Evolutionary conservation across 1,140 invertebrate genomes (phyloP).

Genomic region (Lethrus apterus): DNA sequence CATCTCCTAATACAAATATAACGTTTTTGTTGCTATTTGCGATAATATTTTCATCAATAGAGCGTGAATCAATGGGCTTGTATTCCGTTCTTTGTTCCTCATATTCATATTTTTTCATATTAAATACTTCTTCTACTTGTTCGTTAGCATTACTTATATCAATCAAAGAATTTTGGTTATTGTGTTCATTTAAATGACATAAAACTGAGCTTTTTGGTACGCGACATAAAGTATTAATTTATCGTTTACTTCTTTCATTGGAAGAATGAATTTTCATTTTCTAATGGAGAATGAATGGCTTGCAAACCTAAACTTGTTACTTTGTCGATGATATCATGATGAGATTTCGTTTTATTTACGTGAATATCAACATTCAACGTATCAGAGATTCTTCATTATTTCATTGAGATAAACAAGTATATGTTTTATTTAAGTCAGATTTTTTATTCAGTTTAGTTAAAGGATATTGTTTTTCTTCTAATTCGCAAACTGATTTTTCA

Average conservation of each 20-base stretch:
- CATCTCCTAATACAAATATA: slow-evolving; percentile 69
- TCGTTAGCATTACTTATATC: too few species aligned
- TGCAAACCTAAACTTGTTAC: slow-evolving; percentile 14
- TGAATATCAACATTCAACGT: too few species aligned
- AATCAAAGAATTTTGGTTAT: too few species aligned
- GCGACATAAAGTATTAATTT: slow-evolving; percentile 16
- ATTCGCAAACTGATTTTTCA: too few species aligned
- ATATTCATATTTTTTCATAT: slow-evolving; percentile 10
- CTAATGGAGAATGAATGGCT: slow-evolving; percentile 3
- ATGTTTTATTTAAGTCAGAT: slow-evolving; percentile 11
- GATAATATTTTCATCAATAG: not conserved
- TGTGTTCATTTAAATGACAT: slow-evolving; percentile 5
- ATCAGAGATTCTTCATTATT: slow-evolving; percentile 4
- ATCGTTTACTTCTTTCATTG: slow-evolving; percentile 1
- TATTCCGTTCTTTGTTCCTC: too few species aligned
- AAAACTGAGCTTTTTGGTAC: slow-evolving; percentile 9
- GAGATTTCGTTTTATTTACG: too few species aligned
- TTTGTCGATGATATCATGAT: too few species aligned
- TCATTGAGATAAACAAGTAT: slow-evolving; percentile 13
- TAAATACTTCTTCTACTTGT: slow-evolving; percentile 10
- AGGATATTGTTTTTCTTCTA: slow-evolving; percentile 8
- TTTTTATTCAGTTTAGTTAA: too few species aligned
- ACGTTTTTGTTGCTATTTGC: slow-evolving; percentile 43
- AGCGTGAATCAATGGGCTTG: slow-evolving; percentile 10
- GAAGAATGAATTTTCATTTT: too few species aligned